Evolutionary conservation across 2,888 invertebrate species (phyloP), one percentile per base, ranked within the genome.

Genomic region (Drosophila suboccidentalis): DNA sequence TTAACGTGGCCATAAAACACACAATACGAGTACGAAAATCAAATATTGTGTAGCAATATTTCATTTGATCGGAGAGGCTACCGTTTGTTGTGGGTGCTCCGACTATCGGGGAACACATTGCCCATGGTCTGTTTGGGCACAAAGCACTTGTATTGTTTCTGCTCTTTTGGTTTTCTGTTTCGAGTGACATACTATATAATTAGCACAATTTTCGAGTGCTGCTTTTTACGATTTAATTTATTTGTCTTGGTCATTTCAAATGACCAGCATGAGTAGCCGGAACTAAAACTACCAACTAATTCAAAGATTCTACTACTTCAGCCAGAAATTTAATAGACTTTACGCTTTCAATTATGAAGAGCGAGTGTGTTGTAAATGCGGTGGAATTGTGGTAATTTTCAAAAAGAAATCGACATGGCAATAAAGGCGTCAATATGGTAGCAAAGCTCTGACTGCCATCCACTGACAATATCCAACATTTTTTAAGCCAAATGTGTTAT

Each of bases 21-120:
- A 66, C 34, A 44, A 22, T 22, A 32, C 43, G 53, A 26, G 26
- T 26, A 26, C 26, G 26, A 15, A 53, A 68, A 67, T 66, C 83
- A 63, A 51, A 90, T 74, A 90, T 90, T 81, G 89, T 90, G 89
- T 84, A 84, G 90, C 90, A 88, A 90, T 77, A 90, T 89, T 87
- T 89, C 78, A 71, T 69, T 88, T 84, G 89, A 83, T 90, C 81
- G 89, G 49, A 79, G 82, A 79, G 66, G 89, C 90, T 84, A 84
- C 90, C 64, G 90, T 88, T 80, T 82, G 58, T 80, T 70, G 84
- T 69, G 51, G 64, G 59, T 63, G 62, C 58, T 49, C n/a, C 41
- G 19, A 32, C 38, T 39, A 55, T 22, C 10, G 44, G 36, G 26
- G 32, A 60, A 26, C n/a, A 88, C 83, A 88, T 70, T 70, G 73